These are phyloP conservation scores for Myiozetetes cayanensis DNA, from an alignment of 2,113 vertebrate species.

Conservation along the genomic window DNA sequence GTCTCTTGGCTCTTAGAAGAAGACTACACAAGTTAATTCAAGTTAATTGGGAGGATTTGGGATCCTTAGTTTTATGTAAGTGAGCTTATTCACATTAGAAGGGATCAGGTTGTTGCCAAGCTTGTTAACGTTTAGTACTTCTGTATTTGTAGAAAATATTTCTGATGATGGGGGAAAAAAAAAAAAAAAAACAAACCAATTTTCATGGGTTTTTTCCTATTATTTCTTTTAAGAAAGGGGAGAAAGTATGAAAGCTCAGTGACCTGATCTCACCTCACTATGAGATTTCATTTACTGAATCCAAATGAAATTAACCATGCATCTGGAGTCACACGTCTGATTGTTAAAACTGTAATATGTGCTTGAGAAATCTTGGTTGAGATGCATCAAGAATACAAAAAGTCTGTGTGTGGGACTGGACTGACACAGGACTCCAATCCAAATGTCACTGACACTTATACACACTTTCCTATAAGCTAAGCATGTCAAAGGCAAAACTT, in stretches of 20 bases:
- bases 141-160: not conserved
- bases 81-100: not conserved
- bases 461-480: not conserved
- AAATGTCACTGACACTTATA: not conserved
- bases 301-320: not conserved
- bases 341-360: not conserved
- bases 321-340: not conserved
- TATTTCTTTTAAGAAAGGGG: not conserved
- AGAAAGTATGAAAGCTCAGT: not conserved
- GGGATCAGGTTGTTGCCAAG: not conserved
- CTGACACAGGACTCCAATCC: not conserved
- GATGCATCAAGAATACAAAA: not conserved
- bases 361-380: not conserved
- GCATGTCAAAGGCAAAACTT: not conserved
- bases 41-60: not conserved
- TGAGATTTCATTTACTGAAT: not conserved
- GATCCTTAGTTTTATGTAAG: not conserved
- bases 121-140: rapidly evolving
- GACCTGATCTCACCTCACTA: not conserved
- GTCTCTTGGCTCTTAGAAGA: not conserved
- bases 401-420: rapidly evolving
- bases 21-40: not conserved
- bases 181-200: not conserved
- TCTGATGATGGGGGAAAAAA: not conserved
- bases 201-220: rapidly evolving